Conservation (phyloP, 2,888 invertebrate species). For the Gastracanthus pulcherrimus region DNA sequence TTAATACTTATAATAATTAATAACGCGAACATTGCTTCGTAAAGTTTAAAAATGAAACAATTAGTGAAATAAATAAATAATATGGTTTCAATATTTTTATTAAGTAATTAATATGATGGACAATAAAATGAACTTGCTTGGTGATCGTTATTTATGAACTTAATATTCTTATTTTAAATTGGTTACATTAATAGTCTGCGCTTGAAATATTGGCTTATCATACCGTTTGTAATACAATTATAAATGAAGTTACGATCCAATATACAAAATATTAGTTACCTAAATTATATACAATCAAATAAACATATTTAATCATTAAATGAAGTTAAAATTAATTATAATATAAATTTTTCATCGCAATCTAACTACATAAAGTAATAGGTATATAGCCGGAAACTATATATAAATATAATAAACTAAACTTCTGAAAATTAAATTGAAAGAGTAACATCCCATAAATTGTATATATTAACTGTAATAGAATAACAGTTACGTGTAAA, state of each 20-base stretch:
- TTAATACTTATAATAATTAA: background rate
- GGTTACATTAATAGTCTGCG: background rate
- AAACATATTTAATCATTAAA: constrained; percentile 8
- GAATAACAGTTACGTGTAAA: constrained; percentile 21
- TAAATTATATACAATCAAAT: no score
- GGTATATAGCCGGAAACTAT: background rate
- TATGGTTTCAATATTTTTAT: constrained; percentile 10
- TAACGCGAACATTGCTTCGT: background rate
- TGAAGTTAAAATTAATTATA: background rate
- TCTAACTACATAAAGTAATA: constrained; percentile 2
- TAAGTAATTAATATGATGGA: constrained; percentile 9
- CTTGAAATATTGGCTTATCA: background rate
- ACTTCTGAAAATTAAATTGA: constrained; percentile 9
- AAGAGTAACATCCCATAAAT: background rate
- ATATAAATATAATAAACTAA: background rate
- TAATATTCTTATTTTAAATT: background rate
- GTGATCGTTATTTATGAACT: background rate
- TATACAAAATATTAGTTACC: background rate
- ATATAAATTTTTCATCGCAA: constrained; percentile 1
- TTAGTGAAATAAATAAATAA: background rate
- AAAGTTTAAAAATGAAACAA: background rate
- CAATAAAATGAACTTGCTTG: constrained; percentile 25
- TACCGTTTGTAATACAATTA: background rate
- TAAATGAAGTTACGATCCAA: background rate
- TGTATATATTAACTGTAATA: constrained; percentile 31